These are phyloP conservation scores for Syrista parreyssii DNA, from an alignment of 2,888 invertebrate species.

Conservation along the genomic window DNA sequence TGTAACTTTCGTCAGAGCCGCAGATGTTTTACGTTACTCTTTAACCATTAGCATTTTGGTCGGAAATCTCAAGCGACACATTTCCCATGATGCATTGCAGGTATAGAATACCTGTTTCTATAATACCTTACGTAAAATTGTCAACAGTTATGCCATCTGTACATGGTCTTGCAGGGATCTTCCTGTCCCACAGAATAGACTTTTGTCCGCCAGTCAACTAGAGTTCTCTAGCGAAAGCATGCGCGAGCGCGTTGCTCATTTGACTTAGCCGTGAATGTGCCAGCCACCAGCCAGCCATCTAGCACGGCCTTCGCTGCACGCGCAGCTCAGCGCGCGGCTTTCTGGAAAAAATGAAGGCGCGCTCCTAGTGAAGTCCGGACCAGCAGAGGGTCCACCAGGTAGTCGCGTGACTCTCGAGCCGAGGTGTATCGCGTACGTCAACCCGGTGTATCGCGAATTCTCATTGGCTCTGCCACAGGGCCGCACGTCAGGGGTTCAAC, in stretches of 20 bases:
- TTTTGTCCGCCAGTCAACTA: no score
- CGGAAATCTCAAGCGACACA: no score
- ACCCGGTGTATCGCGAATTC: not conserved
- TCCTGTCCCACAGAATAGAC: no score
- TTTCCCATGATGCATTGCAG: no score
- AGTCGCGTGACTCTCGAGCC: not conserved
- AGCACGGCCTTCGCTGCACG: conserved; percentile 13
- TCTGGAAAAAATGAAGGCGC: conserved; percentile 11
- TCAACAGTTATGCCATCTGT: no score
- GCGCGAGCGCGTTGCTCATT: not conserved
- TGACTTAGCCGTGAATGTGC: not conserved
- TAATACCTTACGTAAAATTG: no score
- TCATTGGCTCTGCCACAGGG: not conserved
- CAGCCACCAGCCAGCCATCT: not conserved
- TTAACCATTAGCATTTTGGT: no score
- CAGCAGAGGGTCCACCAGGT: conserved; percentile 13
- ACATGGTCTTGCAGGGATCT: no score
- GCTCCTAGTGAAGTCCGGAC: conserved; percentile 9
- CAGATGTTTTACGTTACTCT: no score
- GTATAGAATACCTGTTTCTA: no score
- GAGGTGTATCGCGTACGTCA: not conserved
- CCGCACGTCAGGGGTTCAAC: not conserved
- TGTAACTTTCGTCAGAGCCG: no score
- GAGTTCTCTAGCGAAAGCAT: no score
- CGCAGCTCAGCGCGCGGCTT: conserved; percentile 12